phyloP scores from a whole-genome alignment of 1,140 invertebrate species.

The Meloidogyne chitwoodi region DNA sequence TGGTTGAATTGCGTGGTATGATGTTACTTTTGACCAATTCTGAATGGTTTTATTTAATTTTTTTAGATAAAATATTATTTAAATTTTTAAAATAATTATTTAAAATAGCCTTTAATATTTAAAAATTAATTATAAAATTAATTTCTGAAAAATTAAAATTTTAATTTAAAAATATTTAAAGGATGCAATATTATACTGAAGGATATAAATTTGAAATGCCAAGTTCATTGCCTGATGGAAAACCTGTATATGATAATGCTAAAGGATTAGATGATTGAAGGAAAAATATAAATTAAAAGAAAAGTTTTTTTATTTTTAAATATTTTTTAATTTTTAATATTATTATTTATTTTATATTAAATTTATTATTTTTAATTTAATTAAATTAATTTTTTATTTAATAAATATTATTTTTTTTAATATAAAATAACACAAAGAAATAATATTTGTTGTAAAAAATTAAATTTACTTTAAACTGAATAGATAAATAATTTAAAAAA shows the following conservation, averaged over 20 bases:
- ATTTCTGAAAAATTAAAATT: not conserved
- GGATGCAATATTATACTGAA: not conserved
- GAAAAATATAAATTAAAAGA: not conserved
- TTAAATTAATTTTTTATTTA: too few species aligned
- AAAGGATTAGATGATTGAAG: not conserved
- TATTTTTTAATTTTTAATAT: too few species aligned
- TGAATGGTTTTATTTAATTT: not conserved
- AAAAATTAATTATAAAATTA: not conserved
- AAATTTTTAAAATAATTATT: not conserved
- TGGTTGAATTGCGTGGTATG: constrained; percentile 19
- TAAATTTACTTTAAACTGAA: too few species aligned
- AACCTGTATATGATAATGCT: not conserved
- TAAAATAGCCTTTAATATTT: not conserved
- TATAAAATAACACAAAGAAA: too few species aligned
- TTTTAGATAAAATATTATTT: too few species aligned
- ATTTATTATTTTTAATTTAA: too few species aligned
- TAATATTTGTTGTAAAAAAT: too few species aligned
- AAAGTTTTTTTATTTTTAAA: too few species aligned
- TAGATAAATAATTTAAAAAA: too few species aligned
- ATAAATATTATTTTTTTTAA: too few species aligned
- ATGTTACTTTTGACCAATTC: not conserved
- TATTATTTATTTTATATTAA: too few species aligned
- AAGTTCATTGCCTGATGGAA: not conserved
- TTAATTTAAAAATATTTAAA: not conserved
- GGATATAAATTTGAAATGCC: not conserved